A percentile compares a stretch with the other conserved stretches of the same genome.
phyloP scores from a whole-genome alignment of 1,140 invertebrate genomes.

The Bombus picipes region DNA sequence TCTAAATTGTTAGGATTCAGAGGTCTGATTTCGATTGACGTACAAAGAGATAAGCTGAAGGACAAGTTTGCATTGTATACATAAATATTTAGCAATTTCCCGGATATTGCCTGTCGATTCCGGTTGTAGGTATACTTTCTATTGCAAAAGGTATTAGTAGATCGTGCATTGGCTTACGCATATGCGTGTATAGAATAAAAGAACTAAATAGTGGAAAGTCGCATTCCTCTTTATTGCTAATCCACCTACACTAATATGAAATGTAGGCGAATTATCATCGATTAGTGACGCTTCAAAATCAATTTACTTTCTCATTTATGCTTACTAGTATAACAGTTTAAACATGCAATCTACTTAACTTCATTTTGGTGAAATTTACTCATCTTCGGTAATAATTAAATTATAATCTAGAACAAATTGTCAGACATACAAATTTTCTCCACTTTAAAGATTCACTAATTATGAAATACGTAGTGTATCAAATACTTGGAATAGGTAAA shows the following conservation, averaged over 20 bases:
- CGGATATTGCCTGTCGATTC: constrained; percentile 9
- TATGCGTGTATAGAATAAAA: constrained; percentile 8
- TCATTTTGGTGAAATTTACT: too few relatives aligned
- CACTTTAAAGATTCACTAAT: background rate
- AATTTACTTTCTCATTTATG: background rate
- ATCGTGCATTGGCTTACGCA: constrained; percentile 18
- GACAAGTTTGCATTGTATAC: background rate
- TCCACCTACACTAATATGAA: background rate
- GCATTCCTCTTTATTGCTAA: background rate
- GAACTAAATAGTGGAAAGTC: constrained; percentile 26
- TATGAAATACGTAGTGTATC: background rate
- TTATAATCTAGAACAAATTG: background rate
- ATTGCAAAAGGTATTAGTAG: constrained; percentile 20
- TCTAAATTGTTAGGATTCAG: background rate
- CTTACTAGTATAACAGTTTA: background rate
- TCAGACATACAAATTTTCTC: too few relatives aligned
- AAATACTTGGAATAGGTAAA: background rate
- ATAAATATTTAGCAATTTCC: background rate
- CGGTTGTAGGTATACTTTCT: constrained; percentile 18
- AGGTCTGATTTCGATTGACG: background rate
- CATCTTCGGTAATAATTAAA: background rate
- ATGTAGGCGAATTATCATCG: background rate
- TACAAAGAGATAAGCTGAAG: background rate
- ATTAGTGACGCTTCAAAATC: too few relatives aligned
- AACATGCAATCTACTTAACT: background rate